Conservation (phyloP, 2,797 vertebrate genomes). For the Dermochelys coriacea region DNA sequence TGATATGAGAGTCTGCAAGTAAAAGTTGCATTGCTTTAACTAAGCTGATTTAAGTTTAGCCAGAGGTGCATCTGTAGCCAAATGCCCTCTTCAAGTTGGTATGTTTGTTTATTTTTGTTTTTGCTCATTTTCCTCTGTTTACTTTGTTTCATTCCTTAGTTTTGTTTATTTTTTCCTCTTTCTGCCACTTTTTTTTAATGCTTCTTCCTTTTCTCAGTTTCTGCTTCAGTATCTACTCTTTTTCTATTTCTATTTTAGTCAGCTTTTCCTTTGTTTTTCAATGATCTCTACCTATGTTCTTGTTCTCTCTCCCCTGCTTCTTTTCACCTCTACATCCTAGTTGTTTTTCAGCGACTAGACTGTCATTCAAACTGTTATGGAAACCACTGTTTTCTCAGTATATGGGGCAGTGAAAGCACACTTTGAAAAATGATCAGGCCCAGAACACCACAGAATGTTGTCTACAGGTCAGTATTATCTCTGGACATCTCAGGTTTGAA, state of each 20-base stretch:
- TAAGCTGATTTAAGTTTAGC: background rate
- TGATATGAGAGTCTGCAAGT: background rate
- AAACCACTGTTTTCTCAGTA: background rate
- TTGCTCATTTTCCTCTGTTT: background rate
- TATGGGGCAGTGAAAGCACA: background rate
- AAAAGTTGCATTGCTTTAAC: background rate
- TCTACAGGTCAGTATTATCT: background rate
- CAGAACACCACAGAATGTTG: background rate
- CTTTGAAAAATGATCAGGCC: background rate
- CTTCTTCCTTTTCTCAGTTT: background rate
- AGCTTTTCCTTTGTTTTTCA: background rate
- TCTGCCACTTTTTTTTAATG: background rate
- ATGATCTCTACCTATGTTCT: background rate
- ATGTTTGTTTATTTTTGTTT: background rate
- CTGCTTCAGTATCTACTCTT: background rate
- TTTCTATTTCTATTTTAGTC: background rate
- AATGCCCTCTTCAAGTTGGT: accelerated
- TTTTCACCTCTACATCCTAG: background rate
- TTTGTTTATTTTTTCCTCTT: accelerated
- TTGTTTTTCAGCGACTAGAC: background rate
- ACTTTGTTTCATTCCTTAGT: accelerated
- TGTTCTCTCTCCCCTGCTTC: background rate
- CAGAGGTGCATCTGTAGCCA: background rate
- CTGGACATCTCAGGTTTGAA: background rate
- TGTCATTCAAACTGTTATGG: background rate